Conservation (phyloP, 2,888 invertebrate genomes). For the Andrena praecox region DNA sequence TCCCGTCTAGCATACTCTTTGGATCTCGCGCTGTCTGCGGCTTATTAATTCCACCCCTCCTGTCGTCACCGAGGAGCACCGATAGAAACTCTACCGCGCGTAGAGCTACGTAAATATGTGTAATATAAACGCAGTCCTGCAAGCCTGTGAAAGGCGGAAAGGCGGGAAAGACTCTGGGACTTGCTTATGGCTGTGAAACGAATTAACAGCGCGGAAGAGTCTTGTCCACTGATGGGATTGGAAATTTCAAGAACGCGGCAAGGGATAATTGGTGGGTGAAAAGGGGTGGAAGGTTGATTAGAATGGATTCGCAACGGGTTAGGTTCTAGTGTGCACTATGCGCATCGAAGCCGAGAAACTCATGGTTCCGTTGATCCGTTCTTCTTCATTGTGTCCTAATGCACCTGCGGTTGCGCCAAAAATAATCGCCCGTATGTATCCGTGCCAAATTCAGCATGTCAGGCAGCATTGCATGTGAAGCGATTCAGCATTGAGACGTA, state of each 20-base stretch:
- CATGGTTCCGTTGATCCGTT: conserved; percentile 36
- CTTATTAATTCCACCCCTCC: conserved; percentile 54
- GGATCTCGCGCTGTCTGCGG: conserved; percentile 51
- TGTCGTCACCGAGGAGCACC: conserved; percentile 52
- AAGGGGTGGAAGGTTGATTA: too few species aligned
- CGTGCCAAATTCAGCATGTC: conserved; percentile 69
- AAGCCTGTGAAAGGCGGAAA: conserved; percentile 63
- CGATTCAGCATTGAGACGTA: conserved; percentile 43
- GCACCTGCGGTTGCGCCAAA: conserved; percentile 64
- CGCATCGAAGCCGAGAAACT: conserved; percentile 30
- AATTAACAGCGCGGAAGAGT: conserved; percentile 42
- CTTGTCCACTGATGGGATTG: not conserved
- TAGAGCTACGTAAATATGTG: conserved; percentile 67
- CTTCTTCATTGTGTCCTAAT: conserved; percentile 59
- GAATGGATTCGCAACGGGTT: too few species aligned
- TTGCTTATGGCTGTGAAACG: conserved; percentile 48
- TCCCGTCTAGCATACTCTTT: conserved; percentile 35
- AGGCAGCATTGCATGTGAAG: conserved; percentile 52
- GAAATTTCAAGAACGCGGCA: not conserved
- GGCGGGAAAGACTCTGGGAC: not conserved
- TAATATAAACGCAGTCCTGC: conserved; percentile 59
- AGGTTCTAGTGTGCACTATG: conserved; percentile 12
- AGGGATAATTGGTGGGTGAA: not conserved
- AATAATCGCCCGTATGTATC: conserved; percentile 64
- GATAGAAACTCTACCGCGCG: conserved; percentile 49